Evolutionary conservation across 2,797 vertebrate species (phyloP), one percentile per base, ranked within the genome.

Genomic region (Pristis pectinata): DNA sequence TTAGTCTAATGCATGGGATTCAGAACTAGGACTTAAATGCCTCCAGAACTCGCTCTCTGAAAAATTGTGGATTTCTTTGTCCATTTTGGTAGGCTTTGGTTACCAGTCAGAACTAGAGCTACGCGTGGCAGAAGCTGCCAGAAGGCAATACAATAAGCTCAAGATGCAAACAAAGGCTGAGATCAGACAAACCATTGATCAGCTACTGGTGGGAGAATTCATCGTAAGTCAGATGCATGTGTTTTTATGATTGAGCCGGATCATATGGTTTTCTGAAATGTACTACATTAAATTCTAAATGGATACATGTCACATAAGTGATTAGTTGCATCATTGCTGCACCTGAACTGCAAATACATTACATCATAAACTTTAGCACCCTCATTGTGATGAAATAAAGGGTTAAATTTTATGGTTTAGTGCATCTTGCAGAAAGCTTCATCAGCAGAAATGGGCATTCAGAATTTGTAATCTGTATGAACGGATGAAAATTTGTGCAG

Each of bases 91-190:
- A 98, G 99, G 99, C 95, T 99, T 99, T 95, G 99, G 99, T 1
- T 99, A 99, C 96, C 99, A 99, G 94, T 99, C 99, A 3, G 99
- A 99, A 95, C 96, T 99, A 74, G 99, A 99, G 95, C 95, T 99
- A 53, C 97, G 98, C 96, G 99, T 99, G 67, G 98, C 98, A 2
- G 99, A 99, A 96, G 98, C 99, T 95, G 99, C 99, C 19, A 98
- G 99, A 95, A 98, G 98, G 95, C 98, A 99, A 49, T 99, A 99
- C 96, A 99, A 99, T 97, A 99, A 98, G 95, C 97, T 99, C 96
- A 99, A 99, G 96, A 99, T 99, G 97, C 99, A 99, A 96, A 99
- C 99, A 2, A 99, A 99, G 95, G 98, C 98, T 10, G 99, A 99
- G 96, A 99, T 99, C 95, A 97, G 99, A 80, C 99, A 99, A 96